Percentiles rank a stretch among this genome's conserved stretches.
Evolutionary conservation across 2,888 invertebrate species (phyloP).

Genomic region (Bhutanitis thaidina): DNA sequence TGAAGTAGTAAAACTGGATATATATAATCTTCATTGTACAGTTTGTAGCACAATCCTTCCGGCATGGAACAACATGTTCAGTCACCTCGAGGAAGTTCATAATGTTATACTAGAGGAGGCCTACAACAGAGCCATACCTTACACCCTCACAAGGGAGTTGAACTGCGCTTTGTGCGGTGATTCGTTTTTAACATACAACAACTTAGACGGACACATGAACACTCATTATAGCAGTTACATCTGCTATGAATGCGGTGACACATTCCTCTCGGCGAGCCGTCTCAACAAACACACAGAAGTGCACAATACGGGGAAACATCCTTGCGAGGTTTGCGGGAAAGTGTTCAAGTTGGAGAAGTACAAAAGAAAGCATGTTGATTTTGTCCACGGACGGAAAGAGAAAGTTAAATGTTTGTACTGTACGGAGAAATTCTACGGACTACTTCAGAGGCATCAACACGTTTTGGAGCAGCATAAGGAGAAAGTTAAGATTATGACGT

Average conservation of each 20-base stretch:
- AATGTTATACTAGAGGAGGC: conserved; percentile 37
- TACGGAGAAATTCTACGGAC: conserved; percentile 33
- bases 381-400: conserved; percentile 36
- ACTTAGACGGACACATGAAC: conserved; percentile 63
- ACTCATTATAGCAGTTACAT: conserved; percentile 62
- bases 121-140: conserved; percentile 52
- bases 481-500: conserved; percentile 37
- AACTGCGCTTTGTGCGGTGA: conserved; percentile 47
- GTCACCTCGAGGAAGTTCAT: conserved; percentile 44
- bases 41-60: conserved; percentile 33
- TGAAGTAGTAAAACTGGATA: conserved; percentile 52
- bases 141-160: conserved; percentile 40
- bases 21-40: conserved; percentile 41
- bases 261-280: conserved; percentile 38
- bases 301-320: conserved; percentile 57
- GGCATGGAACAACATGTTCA: conserved; percentile 50
- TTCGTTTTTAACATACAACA: conserved; percentile 35
- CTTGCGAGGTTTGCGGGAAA: conserved; percentile 64
- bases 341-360: conserved; percentile 55
- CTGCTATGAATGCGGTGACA: conserved; percentile 58
- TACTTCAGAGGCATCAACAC: conserved; percentile 41
- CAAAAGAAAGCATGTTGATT: conserved; percentile 40
- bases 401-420: conserved; percentile 49
- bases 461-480: conserved; percentile 40
- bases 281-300: conserved; percentile 55